Percentiles rank a stretch among this genome's conserved stretches.
Evolutionary conservation across 2,113 vertebrate species (phyloP).

Genomic region (Cynocephalus volans): DNA sequence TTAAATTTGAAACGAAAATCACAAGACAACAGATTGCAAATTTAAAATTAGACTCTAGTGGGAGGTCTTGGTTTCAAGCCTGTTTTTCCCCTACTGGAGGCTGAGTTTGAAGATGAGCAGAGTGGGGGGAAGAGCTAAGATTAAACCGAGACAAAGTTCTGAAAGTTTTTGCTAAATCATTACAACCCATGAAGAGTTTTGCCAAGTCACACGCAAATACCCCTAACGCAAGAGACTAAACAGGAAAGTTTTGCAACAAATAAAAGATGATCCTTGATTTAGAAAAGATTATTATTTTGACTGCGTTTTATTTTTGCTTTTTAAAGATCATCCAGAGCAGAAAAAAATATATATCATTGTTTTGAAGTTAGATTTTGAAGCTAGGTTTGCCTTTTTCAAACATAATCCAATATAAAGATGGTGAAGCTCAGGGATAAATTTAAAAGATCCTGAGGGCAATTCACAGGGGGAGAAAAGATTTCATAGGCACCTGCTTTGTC

Average conservation of each 20-base stretch:
- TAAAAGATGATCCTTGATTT: slow-evolving; percentile 64
- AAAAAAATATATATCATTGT: slow-evolving; percentile 74
- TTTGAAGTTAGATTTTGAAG: slow-evolving; percentile 78
- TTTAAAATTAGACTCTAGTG: slow-evolving; percentile 92
- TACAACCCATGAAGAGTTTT: slow-evolving; percentile 81
- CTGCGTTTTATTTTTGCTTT: slow-evolving; percentile 62
- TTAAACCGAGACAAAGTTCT: slow-evolving; percentile 82
- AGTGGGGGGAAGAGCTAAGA: slow-evolving; percentile 82
- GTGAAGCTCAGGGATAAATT: slow-evolving; percentile 56
- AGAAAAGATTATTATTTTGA: slow-evolving; percentile 64
- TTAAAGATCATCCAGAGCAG: slow-evolving; percentile 75
- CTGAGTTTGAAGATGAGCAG: slow-evolving; percentile 74
- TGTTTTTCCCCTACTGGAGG: slow-evolving; percentile 87
- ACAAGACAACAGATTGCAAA: slow-evolving; percentile 91
- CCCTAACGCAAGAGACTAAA: slow-evolving; percentile 52
- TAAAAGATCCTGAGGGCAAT: slow-evolving; percentile 78
- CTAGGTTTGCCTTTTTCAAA: slow-evolving; percentile 43
- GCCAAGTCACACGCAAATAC: slow-evolving; percentile 73
- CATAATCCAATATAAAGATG: slow-evolving; percentile 58
- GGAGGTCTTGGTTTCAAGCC: slow-evolving; percentile 90
- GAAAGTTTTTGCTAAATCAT: slow-evolving; percentile 85
- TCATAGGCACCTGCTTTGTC: slow-evolving; percentile 55
- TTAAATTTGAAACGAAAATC: slow-evolving; percentile 89
- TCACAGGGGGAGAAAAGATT: slow-evolving; percentile 64
- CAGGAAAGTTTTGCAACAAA: slow-evolving; percentile 76